phyloP scores from a whole-genome alignment of 1,140 invertebrate species.

The Zaprionus gabonicus region DNA sequence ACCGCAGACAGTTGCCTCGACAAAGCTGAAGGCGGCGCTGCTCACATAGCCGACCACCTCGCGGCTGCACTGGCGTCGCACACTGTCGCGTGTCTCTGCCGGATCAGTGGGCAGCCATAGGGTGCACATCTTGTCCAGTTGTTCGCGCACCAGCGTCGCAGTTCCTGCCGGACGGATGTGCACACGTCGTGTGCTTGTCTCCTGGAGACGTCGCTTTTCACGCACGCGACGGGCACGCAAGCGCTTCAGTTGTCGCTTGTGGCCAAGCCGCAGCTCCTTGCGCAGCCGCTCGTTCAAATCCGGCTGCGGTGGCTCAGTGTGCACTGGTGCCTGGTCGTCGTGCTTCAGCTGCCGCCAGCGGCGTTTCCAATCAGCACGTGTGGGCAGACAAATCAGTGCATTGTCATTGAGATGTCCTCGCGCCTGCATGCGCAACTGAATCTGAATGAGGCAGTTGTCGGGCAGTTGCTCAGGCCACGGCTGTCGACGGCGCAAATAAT shows the following conservation, averaged over 20 bases:
- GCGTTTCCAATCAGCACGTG: conserved; percentile 85
- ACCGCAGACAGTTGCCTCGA: conserved; percentile 87
- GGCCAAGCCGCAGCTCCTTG: conserved; percentile 86
- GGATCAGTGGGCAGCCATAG: conserved; percentile 88
- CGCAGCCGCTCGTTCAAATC: conserved; percentile 87
- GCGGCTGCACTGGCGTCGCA: conserved; percentile 88
- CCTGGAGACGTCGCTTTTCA: conserved; percentile 84
- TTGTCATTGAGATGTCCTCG: conserved; percentile 86
- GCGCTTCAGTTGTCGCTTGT: conserved; percentile 87
- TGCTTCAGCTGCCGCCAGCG: conserved; percentile 83
- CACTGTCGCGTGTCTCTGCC: conserved; percentile 75
- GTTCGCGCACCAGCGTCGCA: conserved; percentile 84
- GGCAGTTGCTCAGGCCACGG: conserved; percentile 45
- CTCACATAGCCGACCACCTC: conserved; percentile 90
- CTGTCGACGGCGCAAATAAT: conserved; percentile 68
- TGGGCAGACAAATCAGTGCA: conserved; percentile 89
- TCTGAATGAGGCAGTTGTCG: conserved; percentile 85
- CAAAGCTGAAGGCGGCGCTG: conserved; percentile 89
- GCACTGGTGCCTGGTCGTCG: conserved; percentile 80
- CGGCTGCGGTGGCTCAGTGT: conserved; percentile 86
- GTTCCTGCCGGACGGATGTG: conserved; percentile 80
- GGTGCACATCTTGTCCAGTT: conserved; percentile 87
- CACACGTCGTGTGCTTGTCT: conserved; percentile 71
- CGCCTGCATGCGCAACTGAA: conserved; percentile 85
- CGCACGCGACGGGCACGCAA: conserved; percentile 86